Base-by-base conservation (phyloP, 1,140 invertebrate genomes). In the Plectrocnemia conspersa region DNA sequence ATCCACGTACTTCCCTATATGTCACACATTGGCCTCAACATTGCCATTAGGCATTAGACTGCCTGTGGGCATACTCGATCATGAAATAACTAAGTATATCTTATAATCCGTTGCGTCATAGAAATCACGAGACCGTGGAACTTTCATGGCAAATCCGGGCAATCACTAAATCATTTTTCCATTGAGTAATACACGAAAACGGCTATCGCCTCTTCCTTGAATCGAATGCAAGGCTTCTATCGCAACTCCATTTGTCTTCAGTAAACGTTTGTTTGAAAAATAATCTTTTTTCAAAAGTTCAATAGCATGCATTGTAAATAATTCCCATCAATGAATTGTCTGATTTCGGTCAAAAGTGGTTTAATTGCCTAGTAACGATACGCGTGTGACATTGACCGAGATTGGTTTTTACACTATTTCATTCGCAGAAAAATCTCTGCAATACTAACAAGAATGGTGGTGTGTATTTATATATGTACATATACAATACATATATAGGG, bases 321-420 rank as follows among this genome's bases (percentile, higher is more conserved):
- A 10, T 15, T 6, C 7, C 5, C 6, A 15, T 19, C 18, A 19
- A 41, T 19, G 22, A 41, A 41, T 13, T 4, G 16, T 19, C 16
- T 18, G 16, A 18, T 16, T 41, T 41, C 11, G 18, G 2, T 41
- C 10, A 21, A 41, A 13, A 5, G 38, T 41, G 16, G 18, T 13
- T 18, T 10, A 16, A 41, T 41, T 16, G 38, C 10, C 18, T 15
- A 5, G 19, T 41, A 16, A 32, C 11, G 11, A 35, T 21, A 22
- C 22, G 11, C 46, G 22, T n/a, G 10, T 15, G 46, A 48, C 46
- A 48, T 48, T 48, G 46, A 48, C 46, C 46, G 19, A 48, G 9
- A 48, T 48, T 38, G 19, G 22, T 46, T 48, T 48, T 48, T 48
- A 32, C 46, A 48, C 46, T 32, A 48, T 35, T 48, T 48, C 36